A percentile compares a stretch with the other conserved stretches of the same genome.
phyloP scores from a whole-genome alignment of 2,113 vertebrate species.

The Platichthys flesus region DNA sequence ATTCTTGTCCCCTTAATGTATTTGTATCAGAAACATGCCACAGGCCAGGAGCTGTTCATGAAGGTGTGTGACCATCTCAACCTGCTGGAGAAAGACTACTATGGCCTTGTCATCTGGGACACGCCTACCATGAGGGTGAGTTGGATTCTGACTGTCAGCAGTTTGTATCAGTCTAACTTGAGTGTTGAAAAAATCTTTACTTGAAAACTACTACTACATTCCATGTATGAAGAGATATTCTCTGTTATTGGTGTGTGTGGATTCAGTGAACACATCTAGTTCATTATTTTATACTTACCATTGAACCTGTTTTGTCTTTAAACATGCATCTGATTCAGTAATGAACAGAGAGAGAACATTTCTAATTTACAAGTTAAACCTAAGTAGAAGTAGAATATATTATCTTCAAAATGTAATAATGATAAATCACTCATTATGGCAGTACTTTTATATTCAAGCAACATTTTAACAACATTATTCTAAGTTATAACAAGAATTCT shows the following conservation, averaged over 20 bases:
- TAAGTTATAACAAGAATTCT: background rate
- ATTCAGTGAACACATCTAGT: too few relatives aligned
- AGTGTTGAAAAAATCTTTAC: too few relatives aligned
- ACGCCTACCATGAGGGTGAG: conserved; percentile 86
- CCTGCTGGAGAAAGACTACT: conserved; percentile 97
- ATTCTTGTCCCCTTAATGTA: background rate
- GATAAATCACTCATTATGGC: background rate
- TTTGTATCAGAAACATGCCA: conserved; percentile 91
- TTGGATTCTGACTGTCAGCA: background rate
- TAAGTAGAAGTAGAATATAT: background rate
- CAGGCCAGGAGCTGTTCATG: conserved; percentile 93
- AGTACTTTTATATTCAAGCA: background rate
- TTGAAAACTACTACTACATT: too few relatives aligned
- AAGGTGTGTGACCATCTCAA: conserved; percentile 97
- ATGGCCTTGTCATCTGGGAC: conserved; percentile 92
- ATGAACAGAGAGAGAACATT: too few relatives aligned
- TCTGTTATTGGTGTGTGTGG: too few relatives aligned
- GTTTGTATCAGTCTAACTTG: background rate
- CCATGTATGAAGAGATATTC: too few relatives aligned
- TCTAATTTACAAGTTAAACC: background rate
- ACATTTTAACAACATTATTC: background rate
- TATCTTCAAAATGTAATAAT: background rate
- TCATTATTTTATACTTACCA: too few relatives aligned
- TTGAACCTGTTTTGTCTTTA: too few relatives aligned
- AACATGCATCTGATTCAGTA: too few relatives aligned